Evolutionary conservation across 2,113 vertebrate genomes (phyloP).

Genomic region (Jacana jacana): DNA sequence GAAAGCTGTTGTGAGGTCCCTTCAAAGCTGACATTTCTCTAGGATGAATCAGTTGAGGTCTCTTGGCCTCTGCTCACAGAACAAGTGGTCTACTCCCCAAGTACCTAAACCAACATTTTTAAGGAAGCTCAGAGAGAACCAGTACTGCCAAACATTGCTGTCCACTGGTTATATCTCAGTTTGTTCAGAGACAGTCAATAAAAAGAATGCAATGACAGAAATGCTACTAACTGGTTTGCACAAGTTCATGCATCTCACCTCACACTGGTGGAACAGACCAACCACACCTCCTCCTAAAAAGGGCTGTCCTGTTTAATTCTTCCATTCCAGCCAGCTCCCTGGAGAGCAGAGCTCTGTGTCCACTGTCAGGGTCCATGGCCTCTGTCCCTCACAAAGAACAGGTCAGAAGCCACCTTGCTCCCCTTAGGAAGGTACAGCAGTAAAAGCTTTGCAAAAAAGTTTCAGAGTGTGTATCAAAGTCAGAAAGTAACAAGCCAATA

Average conservation of each 20-base stretch:
- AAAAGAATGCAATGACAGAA: not conserved
- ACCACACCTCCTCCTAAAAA: not conserved
- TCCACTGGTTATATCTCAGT: not conserved
- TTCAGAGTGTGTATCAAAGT: not conserved
- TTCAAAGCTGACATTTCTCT: not conserved
- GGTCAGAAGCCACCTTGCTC: not conserved
- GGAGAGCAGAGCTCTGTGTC: not conserved
- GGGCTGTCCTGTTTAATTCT: not conserved
- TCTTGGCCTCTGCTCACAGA: not conserved
- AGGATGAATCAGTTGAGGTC: not conserved
- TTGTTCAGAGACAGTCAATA: not conserved
- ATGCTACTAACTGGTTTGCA: not conserved
- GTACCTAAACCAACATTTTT: not conserved
- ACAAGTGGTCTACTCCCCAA: not conserved
- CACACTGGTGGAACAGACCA: not conserved
- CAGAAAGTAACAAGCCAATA: not conserved
- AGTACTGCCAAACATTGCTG: not conserved
- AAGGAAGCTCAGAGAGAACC: not conserved
- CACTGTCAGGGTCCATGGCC: not conserved
- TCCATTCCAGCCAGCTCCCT: not conserved
- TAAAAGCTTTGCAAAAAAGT: not conserved
- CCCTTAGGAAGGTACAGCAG: not conserved
- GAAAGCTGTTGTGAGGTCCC: not conserved
- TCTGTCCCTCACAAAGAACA: not conserved
- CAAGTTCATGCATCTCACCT: not conserved